Conservation (phyloP, 2,888 invertebrate genomes). For the Himalopsyche kuldschensis region DNA sequence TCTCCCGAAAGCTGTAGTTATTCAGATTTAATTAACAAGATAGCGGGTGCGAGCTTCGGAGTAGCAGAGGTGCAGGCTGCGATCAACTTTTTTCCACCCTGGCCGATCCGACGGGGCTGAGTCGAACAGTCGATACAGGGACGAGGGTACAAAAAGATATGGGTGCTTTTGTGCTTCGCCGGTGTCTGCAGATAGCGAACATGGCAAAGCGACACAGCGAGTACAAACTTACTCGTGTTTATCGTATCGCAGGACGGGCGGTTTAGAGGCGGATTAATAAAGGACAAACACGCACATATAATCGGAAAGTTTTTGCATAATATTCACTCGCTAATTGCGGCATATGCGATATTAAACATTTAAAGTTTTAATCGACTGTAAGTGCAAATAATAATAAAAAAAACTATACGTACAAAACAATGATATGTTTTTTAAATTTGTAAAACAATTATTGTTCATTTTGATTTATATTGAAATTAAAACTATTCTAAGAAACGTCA, state of each 20-base stretch:
- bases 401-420: no score
- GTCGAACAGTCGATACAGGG: not conserved
- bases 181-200: not conserved
- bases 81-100: not conserved
- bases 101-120: not conserved
- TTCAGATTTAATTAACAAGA: constrained; percentile 37
- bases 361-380: not conserved
- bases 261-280: not conserved
- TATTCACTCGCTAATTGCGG: not conserved
- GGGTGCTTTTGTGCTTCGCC: not conserved
- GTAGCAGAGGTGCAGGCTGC: not conserved
- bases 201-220: not conserved
- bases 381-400: no score
- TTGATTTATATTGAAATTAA: no score
- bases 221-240: not conserved
- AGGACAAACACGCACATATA: not conserved
- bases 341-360: not conserved
- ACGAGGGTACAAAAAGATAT: not conserved
- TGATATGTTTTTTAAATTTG: no score
- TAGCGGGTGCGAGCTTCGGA: constrained; percentile 5
- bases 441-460: no score
- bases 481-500: no score
- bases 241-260: not conserved
- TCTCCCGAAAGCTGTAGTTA: constrained; percentile 25
- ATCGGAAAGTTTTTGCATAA: not conserved